Evolutionary conservation across 2,113 vertebrate genomes (phyloP), one percentile per base, ranked within the genome.

Genomic region (Casuarius casuarius): DNA sequence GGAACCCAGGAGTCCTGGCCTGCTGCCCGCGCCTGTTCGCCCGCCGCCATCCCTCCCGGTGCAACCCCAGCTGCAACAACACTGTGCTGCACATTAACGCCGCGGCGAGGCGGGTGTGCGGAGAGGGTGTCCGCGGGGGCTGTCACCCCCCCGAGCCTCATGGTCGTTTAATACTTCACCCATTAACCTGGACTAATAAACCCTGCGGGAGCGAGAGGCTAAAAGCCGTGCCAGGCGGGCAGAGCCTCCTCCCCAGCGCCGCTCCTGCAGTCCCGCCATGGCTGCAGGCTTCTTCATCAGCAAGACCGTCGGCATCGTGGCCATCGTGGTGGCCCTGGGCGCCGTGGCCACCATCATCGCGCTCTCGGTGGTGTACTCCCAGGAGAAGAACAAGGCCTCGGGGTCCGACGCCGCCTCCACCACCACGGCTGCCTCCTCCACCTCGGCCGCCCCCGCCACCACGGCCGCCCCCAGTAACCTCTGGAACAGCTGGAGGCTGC

Each of bases 201-300:
- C 66, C 79, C 14, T 0, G 7, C 10, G 76, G 19, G 33, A 89
- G 63, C 0, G 1, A 62, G 84, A 75, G 63, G 90, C 40, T 97
- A 97, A 97, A 97, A 97, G 87, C 85, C 2, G 48, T 35, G 49
- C 63, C 65, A 3, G 21, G 28, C 1, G 1, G 21, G 58, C 92
- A 29, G 82, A 0, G 0, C 46, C 2, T 12, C 23, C 38, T 13
- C 7, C 0, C 11, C 3, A 19, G 22, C 35, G 5, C 62, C 0
- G 0, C 48, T 61, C 25, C 76, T 0, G 5, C 61, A 19, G 92
- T 68, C 51, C 26, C 3, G 1, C 86, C 97, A 99, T 99, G 99
- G 99, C 97, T 5, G 98, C 98, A 35, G 99, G 99, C 51, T 99
- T 98, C 98, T 98, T 98, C 93, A 95, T 99, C 94, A 99, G 98